Evolutionary conservation across 1,140 invertebrate genomes (phyloP), one percentile per base, ranked within the genome.

Genomic region (Drosophila cardini): DNA sequence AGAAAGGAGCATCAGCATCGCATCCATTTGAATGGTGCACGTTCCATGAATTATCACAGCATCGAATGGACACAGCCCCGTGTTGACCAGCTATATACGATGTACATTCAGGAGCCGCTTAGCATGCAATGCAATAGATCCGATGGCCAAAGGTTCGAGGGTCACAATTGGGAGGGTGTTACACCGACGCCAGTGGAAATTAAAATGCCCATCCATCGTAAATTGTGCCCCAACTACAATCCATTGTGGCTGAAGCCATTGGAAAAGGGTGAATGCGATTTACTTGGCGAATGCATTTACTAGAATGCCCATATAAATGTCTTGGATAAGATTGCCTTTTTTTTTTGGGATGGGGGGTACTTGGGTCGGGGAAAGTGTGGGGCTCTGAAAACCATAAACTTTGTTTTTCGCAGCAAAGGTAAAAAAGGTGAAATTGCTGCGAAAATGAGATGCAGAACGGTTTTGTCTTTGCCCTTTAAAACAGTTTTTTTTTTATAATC

Each of bases 111-210:
- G 75, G 95, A 97, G 2, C 96, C 97, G 16, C 94, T 99, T 48
- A 97, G 97, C 52, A 98, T 99, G 97, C 98, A 99, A 90, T 99
- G 98, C 91, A 99, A 99, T 92, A 95, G 95, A 86, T 98, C 97
- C 2, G 95, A 96, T 80, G 98, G 98, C 10, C 94, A 94, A 55
- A 93, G 97, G 80, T 97, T 98, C 40, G 79, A 77, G 34, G 79
- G 74, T 1, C 76, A 42, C 61, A 76, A 87, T 21, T 92, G 91
- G 91, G 91, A 92, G 81, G 91, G 91, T 6, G 78, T 90, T 30
- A 60, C 80, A 0, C 64, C 91, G 36, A 92, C 91, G 60, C 79
- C 86, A 16, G 91, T 92, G 4, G 72, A 91, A 67, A 91, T 92
- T 42, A 79, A 90, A 73, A 84, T 92, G 2, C 91, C 91, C 67